Evolutionary conservation across 2,888 invertebrate genomes (phyloP).

Genomic region (Ptychoptera contaminata): DNA sequence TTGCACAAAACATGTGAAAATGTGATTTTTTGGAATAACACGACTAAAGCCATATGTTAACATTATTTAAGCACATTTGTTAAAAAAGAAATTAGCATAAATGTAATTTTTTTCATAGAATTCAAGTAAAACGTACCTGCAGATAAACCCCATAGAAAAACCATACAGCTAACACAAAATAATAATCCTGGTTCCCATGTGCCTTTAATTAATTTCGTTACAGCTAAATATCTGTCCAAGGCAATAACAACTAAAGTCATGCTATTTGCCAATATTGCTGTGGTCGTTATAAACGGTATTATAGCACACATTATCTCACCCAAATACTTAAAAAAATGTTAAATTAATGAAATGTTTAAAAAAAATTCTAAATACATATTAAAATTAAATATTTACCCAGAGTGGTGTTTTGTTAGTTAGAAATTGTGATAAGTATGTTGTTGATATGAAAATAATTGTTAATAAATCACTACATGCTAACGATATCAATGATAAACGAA

Average conservation of each 20-base stretch:
- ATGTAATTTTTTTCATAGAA: too few relatives aligned
- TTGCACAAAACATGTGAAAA: too few relatives aligned
- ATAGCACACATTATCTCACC: conserved; percentile 34
- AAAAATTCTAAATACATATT: conserved; percentile 1
- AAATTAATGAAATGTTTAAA: not conserved
- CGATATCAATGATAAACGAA: conserved; percentile 34
- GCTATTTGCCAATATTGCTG: conserved; percentile 35
- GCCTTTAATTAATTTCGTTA: conserved; percentile 28
- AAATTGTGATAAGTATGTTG: conserved; percentile 21
- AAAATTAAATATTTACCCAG: conserved; percentile 19
- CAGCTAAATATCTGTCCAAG: conserved; percentile 37
- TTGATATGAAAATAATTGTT: conserved; percentile 18
- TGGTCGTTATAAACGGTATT: conserved; percentile 35
- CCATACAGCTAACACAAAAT: conserved; percentile 22
- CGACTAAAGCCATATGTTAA: too few relatives aligned
- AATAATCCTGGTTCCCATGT: conserved; percentile 32
- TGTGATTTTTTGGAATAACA: too few relatives aligned
- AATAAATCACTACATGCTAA: conserved; percentile 35
- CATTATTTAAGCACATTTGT: too few relatives aligned
- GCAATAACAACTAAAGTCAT: conserved; percentile 37
- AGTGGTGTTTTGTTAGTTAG: conserved; percentile 17
- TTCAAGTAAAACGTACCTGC: too few relatives aligned
- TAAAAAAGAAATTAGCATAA: too few relatives aligned
- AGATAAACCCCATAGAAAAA: conserved; percentile 28
- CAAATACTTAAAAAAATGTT: conserved; percentile 22